Base-by-base conservation (phyloP, 1,140 invertebrate species). In the Drosophila sturtevanti region DNA sequence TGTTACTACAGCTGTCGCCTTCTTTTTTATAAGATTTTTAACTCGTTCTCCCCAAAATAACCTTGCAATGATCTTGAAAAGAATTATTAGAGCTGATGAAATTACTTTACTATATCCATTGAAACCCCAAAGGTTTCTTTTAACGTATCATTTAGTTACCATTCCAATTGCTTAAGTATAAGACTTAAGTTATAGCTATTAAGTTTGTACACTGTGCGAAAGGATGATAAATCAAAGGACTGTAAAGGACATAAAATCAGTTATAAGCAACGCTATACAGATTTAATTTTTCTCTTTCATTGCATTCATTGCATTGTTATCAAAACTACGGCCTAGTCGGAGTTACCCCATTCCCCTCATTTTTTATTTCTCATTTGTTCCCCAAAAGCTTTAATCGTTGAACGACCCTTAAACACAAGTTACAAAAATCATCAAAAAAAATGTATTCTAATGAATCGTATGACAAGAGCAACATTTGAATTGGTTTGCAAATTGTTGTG, bases 371-470 rank as follows among this genome's bases (percentile, higher is more conserved):
- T 56, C 14, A 70, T 70, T 87, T 61, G 56, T 68, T 73, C 51
- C 79, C 68, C 11, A 63, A 63, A 85, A 89, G 84, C 85, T 89
- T 89, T 89, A 89, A 84, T 84, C 85, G 80, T 86, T 72, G 79
- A 86, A 86, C 82, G 82, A 86, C 68, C 66, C 63, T 48, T 21
- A 44, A 48, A 48, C 27, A 70, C 71, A 74, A 66, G 51, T 72
- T 71, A 80, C 63, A 84, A 79, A 75, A 38, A 38, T 0, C 37
- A 38, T 35, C 34, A 37, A 44, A 10, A 58, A 68, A 68, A 55
- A 44, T 74, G 34, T 34, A 60, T 65, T 48, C 41, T 48, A 21
- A 48, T 18, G 18, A 48, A 48, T 11, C 14, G 21, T 16, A 48
- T 48, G 9, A 21, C 10, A 48, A 48, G 41, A 73, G 41, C 58